Evolutionary conservation across 53 echinoderm and acorn worm species (phyloP).

Genomic region (Pentamera pediparva): DNA sequence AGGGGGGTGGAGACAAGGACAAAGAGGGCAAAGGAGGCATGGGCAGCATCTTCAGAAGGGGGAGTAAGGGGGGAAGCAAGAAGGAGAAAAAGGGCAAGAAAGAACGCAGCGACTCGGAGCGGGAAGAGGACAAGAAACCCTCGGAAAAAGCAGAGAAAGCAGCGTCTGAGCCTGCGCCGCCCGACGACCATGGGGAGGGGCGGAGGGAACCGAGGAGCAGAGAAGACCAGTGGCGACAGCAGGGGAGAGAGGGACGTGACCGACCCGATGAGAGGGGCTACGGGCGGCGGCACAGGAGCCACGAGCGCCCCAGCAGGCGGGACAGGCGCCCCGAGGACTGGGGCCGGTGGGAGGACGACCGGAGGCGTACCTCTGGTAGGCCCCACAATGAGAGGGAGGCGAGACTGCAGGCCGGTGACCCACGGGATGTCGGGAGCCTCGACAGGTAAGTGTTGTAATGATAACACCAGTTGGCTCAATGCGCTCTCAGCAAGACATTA

Average conservation of each 20-base stretch:
- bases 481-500: too few species aligned
- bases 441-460: neutral
- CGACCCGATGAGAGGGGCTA: neutral
- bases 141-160: too few species aligned
- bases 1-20: neutral
- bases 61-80: conserved; percentile 3
- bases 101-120: conserved; percentile 34
- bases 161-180: neutral
- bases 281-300: neutral
- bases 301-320: neutral
- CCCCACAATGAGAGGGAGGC: neutral
- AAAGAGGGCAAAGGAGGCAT: neutral
- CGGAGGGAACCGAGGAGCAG: neutral
- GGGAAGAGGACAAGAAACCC: conserved; percentile 35
- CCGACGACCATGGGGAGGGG: too few species aligned
- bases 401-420: neutral
- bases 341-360: conserved; percentile 14
- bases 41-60: conserved; percentile 14
- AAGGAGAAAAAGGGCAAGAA: conserved; percentile 36
- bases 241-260: neutral
- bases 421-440: conserved; percentile 13
- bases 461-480: neutral
- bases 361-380: neutral
- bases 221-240: neutral
- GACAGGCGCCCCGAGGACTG: neutral